Evolutionary conservation across 2,113 vertebrate species (phyloP).

Genomic region (Himantopus leucocephalus): DNA sequence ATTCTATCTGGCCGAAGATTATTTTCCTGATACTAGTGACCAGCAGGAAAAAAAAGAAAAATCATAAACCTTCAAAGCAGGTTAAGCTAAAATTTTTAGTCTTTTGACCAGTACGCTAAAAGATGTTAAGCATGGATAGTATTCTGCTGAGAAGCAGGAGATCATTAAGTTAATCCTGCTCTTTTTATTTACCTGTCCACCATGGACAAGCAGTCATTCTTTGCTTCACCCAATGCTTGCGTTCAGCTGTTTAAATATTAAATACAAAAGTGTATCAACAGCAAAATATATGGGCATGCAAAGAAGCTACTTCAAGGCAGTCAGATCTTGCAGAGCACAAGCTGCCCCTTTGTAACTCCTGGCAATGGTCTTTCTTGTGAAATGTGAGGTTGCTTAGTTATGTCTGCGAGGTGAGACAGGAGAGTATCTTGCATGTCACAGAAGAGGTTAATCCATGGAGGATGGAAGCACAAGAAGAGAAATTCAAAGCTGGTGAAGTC

Average conservation of each 20-base stretch:
- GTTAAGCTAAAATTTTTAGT: not conserved
- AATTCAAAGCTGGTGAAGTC: not conserved
- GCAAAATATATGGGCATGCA: not conserved
- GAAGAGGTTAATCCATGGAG: not conserved
- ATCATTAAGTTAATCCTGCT: not conserved
- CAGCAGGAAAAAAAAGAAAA: not conserved
- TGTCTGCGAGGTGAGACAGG: not conserved
- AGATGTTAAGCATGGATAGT: not conserved
- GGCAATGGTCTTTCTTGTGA: not conserved
- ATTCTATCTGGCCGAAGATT: not conserved
- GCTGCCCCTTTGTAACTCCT: not conserved
- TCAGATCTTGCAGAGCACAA: not conserved
- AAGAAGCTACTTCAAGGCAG: not conserved
- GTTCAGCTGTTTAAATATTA: not conserved
- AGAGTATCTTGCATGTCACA: not conserved
- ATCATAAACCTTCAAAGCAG: not conserved
- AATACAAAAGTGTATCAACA: not conserved
- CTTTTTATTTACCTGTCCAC: not conserved
- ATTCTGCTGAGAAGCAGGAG: not conserved
- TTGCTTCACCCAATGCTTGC: not conserved
- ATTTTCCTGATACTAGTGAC: not conserved
- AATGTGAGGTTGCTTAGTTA: not conserved
- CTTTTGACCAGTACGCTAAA: not conserved
- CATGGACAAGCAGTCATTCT: not conserved
- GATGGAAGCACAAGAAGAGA: not conserved